These are phyloP conservation scores for Poecilia picta DNA, from an alignment of 2,797 vertebrate genomes.

Conservation along the genomic window DNA sequence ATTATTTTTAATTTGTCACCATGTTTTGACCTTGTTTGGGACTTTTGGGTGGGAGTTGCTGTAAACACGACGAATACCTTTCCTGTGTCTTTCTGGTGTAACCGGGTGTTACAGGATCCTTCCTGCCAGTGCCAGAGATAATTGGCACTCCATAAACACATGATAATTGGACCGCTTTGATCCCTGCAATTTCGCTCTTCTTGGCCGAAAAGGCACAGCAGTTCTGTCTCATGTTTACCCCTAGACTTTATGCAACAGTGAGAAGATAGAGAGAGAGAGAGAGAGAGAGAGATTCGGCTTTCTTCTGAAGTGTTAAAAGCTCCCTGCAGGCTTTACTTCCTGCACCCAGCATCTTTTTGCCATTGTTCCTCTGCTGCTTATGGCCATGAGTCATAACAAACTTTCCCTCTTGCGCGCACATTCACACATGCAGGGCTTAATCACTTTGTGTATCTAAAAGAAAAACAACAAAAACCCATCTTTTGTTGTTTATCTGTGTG, in stretches of 20 bases:
- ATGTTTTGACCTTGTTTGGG: constrained; percentile 49
- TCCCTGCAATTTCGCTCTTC: constrained; percentile 76
- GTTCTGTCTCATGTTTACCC: constrained; percentile 71
- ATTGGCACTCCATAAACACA: constrained; percentile 80
- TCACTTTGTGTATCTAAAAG: constrained; percentile 48
- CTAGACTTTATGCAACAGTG: constrained; percentile 69
- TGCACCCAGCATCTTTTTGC: constrained; percentile 64
- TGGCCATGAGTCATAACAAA: constrained; percentile 71
- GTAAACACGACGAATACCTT: constrained; percentile 60
- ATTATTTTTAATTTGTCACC: constrained; percentile 61
- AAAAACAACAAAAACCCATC: constrained; percentile 34
- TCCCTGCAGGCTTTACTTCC: constrained; percentile 72
- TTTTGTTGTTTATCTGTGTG: constrained; percentile 44
- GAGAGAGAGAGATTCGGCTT: constrained; percentile 55
- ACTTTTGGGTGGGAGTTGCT: constrained; percentile 49
- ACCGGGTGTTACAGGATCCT: constrained; percentile 64
- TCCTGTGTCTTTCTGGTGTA: constrained; percentile 62
- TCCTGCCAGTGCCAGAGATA: constrained; percentile 76
- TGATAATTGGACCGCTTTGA: constrained; percentile 81
- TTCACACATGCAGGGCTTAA: constrained; percentile 49
- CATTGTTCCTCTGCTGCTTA: constrained; percentile 68
- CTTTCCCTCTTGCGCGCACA: constrained; percentile 46
- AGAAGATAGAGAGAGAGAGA: constrained; percentile 46
- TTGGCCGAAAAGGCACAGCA: constrained; percentile 69
- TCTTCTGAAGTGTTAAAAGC: constrained; percentile 77